Base-by-base conservation (phyloP, 2,797 vertebrate genomes). In the Enteromius fasciolatus region DNA sequence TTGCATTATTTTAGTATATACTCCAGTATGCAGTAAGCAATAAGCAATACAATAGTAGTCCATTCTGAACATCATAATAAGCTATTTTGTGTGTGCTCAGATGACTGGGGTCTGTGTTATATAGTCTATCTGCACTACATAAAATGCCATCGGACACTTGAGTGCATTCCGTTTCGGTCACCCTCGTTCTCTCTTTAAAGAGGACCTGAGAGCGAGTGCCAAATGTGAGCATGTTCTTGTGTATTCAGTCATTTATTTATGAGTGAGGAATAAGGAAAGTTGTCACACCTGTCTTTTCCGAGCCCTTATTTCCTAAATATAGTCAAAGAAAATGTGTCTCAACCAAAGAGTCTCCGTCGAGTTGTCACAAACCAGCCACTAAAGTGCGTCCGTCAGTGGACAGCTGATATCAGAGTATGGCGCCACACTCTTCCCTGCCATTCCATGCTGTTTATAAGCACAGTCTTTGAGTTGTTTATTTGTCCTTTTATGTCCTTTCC, bases 401-500 rank as follows among this genome's bases (percentile, higher is more conserved):
- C 64, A 86, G 68, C 72, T 63, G 46, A 84, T 80, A 74, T 54
- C 70, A 75, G 57, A 81, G 86, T 83, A 88, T 86, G 25, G 83
- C 81, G 81, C 83, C 72, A 84, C 54, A 83, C 84, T 84, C 79
- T 83, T 89, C 87, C 89, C 91, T 91, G 89, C 87, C 90, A 83
- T 86, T 88, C 87, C 81, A 89, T 91, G 86, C 83, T 88, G 89
- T 89, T 89, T 87, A 86, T 89, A 88, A 63, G 72, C 88, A 87
- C 69, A 88, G 86, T 88, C 36, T 73, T 36, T 50, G 8, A 76
- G 33, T 52, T 80, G 61, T 68, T 69, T 82, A 23, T 82, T 18
- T 70, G 39, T 70, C 48, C 48, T 88, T 87, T 89, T 87, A 87
- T 88, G 63, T 61, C 57, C 46, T 72, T 28, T 79, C 54, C 87